Percentiles rank a stretch among this genome's conserved stretches.
phyloP scores from a whole-genome alignment of 2,113 vertebrate species.

The Brevimyrus niger region DNA sequence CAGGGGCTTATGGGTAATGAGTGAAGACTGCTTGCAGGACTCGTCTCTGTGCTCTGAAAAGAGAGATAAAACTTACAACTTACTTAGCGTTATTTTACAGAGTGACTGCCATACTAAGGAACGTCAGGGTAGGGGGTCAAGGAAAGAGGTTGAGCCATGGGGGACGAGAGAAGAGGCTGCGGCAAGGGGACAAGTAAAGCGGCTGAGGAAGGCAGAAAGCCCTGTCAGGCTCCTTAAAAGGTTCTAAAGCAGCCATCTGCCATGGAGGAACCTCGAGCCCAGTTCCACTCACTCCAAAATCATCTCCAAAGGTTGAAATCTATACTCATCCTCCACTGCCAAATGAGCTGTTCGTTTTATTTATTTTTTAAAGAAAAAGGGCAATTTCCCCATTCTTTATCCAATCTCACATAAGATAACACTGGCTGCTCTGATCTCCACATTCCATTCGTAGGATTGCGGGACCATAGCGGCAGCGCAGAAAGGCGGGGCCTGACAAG shows the following conservation, averaged over 20 bases:
- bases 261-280: background rate
- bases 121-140: background rate
- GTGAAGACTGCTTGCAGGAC: slow-evolving; percentile 83
- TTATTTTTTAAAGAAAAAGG: background rate
- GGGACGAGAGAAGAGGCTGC: background rate
- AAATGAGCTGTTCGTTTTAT: background rate
- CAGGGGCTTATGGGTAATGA: slow-evolving; percentile 91
- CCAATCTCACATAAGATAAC: background rate
- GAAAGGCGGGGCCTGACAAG: background rate
- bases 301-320: background rate
- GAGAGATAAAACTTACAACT: slow-evolving; percentile 28
- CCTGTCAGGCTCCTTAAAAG: background rate
- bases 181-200: background rate
- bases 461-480: background rate
- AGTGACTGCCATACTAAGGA: background rate
- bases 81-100: background rate
- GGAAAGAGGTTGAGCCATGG: background rate
- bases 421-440: background rate
- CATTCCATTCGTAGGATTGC: background rate
- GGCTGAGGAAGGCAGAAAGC: background rate
- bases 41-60: slow-evolving; percentile 82
- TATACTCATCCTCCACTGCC: background rate
- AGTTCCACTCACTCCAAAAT: background rate
- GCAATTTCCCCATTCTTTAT: background rate
- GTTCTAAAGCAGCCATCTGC: background rate